Percentiles rank a stretch among this genome's conserved stretches.
Conservation (phyloP, 2,888 invertebrate species). For the Troides aeacus region DNA sequence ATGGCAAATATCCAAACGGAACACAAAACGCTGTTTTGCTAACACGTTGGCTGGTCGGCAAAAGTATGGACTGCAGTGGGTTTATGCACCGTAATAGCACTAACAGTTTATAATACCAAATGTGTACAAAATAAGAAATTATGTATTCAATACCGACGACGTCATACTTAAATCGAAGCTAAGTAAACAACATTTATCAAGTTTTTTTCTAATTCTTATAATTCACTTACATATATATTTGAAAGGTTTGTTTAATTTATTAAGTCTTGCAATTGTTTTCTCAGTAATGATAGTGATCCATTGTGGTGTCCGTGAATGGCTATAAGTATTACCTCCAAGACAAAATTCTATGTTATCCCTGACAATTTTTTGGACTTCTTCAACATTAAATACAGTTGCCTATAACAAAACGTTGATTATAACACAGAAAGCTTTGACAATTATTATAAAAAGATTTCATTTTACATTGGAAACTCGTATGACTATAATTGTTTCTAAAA, state of each 20-base stretch:
- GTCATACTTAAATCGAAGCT: too few relatives aligned
- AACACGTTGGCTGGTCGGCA: too few relatives aligned
- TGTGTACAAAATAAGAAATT: too few relatives aligned
- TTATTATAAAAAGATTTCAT: background rate
- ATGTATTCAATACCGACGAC: too few relatives aligned
- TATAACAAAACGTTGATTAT: background rate
- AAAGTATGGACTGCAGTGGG: too few relatives aligned
- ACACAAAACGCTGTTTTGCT: too few relatives aligned
- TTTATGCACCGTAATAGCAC: too few relatives aligned
- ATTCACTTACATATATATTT: slow-evolving; percentile 83
- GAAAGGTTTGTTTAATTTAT: slow-evolving; percentile 88
- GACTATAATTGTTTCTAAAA: background rate
- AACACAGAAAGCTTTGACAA: background rate
- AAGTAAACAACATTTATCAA: too few relatives aligned
- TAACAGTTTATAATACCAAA: too few relatives aligned
- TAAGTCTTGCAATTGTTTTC: slow-evolving; percentile 84
- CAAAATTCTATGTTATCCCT: slow-evolving; percentile 87
- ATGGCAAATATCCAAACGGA: too few relatives aligned
- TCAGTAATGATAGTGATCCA: slow-evolving; percentile 90
- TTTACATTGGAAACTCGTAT: background rate
- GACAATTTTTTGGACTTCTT: slow-evolving; percentile 87
- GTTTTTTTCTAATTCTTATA: too few relatives aligned
- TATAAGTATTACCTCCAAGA: slow-evolving; percentile 86
- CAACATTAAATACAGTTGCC: slow-evolving; percentile 80
- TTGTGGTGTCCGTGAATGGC: slow-evolving; percentile 61